Conservation (phyloP, 2,888 invertebrate species). For the Drosophila anomelani region DNA sequence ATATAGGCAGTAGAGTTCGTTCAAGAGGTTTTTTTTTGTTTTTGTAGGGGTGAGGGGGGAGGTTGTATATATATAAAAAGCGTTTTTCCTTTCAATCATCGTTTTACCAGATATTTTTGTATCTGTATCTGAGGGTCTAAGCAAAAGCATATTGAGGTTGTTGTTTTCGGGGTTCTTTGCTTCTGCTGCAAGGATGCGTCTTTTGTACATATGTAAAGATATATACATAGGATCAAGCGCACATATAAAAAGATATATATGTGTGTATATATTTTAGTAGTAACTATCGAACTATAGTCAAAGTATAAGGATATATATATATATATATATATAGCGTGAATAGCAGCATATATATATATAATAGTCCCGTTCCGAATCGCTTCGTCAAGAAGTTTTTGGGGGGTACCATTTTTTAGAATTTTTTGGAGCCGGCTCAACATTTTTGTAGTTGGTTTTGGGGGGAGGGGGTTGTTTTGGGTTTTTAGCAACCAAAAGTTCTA, state of each 20-base stretch:
- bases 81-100: conserved; percentile 34
- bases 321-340: conserved; percentile 6
- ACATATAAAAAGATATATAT: conserved; percentile 15
- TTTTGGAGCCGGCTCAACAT: conserved; percentile 24
- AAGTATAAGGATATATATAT: conserved; percentile 3
- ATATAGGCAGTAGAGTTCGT: conserved; percentile 46
- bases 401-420: conserved; percentile 6
- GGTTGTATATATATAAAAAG: conserved; percentile 37
- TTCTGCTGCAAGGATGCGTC: conserved; percentile 35
- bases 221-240: conserved; percentile 32
- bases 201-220: conserved; percentile 15
- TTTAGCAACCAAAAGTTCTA: conserved; percentile 34
- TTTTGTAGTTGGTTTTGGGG: neutral
- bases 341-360: conserved; percentile 2
- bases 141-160: conserved; percentile 28
- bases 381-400: conserved; percentile 25
- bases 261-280: conserved; percentile 5
- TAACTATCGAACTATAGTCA: conserved; percentile 13
- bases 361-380: conserved; percentile 11
- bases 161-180: neutral
- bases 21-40: conserved; percentile 36
- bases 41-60: conserved; percentile 5
- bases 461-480: neutral
- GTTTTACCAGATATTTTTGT: conserved; percentile 8
- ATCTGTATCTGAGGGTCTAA: conserved; percentile 19